Conservation (phyloP, 2,113 vertebrate genomes). For the Notothenia rossii region DNA sequence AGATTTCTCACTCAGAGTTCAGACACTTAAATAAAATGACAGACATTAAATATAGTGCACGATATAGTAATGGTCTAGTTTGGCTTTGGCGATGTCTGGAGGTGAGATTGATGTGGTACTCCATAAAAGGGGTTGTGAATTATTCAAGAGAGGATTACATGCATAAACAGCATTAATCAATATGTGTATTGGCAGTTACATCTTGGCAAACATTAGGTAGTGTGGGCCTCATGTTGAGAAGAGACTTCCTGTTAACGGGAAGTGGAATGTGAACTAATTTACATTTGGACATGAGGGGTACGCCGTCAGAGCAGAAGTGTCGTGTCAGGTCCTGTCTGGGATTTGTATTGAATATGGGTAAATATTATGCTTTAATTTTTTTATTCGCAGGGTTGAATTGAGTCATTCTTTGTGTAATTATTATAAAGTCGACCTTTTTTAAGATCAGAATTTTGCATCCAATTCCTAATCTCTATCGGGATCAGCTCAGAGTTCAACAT, state of each 20-base stretch:
- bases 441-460: slow-evolving; percentile 34
- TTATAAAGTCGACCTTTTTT: background rate
- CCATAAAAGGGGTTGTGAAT: slow-evolving; percentile 81
- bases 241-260: slow-evolving; percentile 45
- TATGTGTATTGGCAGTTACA: slow-evolving; percentile 70
- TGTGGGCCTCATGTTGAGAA: slow-evolving; percentile 31
- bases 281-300: slow-evolving; percentile 4
- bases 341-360: background rate
- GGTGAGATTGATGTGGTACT: slow-evolving; percentile 75
- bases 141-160: slow-evolving; percentile 81
- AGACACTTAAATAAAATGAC: slow-evolving; percentile 21
- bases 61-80: slow-evolving; percentile 32
- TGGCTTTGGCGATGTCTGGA: slow-evolving; percentile 33
- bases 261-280: slow-evolving; percentile 50
- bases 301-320: background rate
- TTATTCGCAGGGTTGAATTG: slow-evolving; percentile 15
- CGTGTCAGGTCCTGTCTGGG: background rate
- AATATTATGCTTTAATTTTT: slow-evolving; percentile 1
- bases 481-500: slow-evolving; percentile 39
- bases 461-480: slow-evolving; percentile 41
- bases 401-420: slow-evolving; percentile 12
- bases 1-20: background rate
- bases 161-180: slow-evolving; percentile 83
- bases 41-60: slow-evolving; percentile 30
- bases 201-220: slow-evolving; percentile 61